Conservation (phyloP, 1,140 invertebrate species). For the Cydia pomonella region DNA sequence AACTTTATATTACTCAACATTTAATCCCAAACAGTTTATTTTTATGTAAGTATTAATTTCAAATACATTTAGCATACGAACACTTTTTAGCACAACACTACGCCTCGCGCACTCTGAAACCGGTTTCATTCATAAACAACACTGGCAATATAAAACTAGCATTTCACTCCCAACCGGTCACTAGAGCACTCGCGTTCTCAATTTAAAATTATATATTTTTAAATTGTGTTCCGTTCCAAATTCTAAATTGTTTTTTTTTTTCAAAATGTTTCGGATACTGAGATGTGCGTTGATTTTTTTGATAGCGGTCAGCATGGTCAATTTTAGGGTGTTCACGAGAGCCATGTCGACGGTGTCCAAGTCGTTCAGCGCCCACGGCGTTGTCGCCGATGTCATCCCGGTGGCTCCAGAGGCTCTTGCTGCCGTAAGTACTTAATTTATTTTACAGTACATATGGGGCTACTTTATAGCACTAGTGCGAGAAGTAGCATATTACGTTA, state of each 20-base stretch:
- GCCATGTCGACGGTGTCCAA: conserved; percentile 72
- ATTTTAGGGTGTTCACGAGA: conserved; percentile 74
- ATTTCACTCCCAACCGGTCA: conserved; percentile 14
- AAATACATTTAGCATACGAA: background rate
- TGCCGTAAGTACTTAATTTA: conserved; percentile 39
- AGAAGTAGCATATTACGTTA: no score
- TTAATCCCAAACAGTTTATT: no score
- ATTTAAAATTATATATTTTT: background rate
- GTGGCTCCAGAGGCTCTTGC: conserved; percentile 57
- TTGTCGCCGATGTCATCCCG: conserved; percentile 71
- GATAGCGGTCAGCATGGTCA: conserved; percentile 72
- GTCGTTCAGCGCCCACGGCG: conserved; percentile 57
- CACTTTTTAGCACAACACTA: conserved; percentile 26
- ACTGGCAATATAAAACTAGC: conserved; percentile 1
- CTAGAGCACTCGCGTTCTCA: conserved; percentile 2
- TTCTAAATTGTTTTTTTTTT: background rate
- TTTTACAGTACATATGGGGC: no score
- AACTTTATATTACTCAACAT: no score
- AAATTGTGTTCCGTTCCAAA: conserved; percentile 37
- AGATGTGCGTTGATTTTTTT: conserved; percentile 69
- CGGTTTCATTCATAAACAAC: conserved; percentile 17
- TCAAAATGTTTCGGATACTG: conserved; percentile 55
- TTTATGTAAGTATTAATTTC: no score
- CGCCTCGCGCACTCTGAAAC: conserved; percentile 4
- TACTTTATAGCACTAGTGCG: no score